Evolutionary conservation across 1,140 invertebrate species (phyloP).

Genomic region (Zaprionus lachaisei): DNA sequence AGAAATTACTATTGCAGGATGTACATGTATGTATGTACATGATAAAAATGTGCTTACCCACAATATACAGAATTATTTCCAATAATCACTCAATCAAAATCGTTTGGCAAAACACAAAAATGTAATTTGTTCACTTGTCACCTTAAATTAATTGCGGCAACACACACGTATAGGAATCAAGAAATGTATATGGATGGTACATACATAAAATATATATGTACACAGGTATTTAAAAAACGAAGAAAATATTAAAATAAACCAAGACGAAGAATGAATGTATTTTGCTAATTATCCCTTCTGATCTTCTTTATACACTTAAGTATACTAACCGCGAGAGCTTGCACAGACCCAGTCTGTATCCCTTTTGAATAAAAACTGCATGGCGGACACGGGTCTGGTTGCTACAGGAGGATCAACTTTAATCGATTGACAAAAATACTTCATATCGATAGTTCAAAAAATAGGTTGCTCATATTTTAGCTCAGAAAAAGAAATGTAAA

Average conservation of each 20-base stretch:
- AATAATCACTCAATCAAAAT: constrained; percentile 18
- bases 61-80: neutral
- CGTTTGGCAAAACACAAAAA: constrained; percentile 7
- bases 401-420: constrained; percentile 22
- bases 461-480: constrained; percentile 17
- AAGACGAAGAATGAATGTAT: constrained; percentile 41
- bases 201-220: constrained; percentile 34
- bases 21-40: neutral
- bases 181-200: constrained; percentile 23
- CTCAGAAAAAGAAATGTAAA: neutral
- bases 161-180: constrained; percentile 32
- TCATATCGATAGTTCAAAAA: neutral
- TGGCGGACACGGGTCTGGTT: constrained; percentile 2
- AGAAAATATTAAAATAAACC: constrained; percentile 44
- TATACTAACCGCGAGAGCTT: constrained; percentile 22
- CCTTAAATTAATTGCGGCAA: constrained; percentile 20
- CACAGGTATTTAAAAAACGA: constrained; percentile 49
- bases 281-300: constrained; percentile 28
- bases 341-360: constrained; percentile 8
- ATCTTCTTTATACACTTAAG: neutral
- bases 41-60: constrained; percentile 14
- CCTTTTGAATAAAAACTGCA: constrained; percentile 15
- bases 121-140: constrained; percentile 18
- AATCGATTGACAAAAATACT: constrained; percentile 16
- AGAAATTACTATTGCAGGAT: neutral